phyloP scores from a whole-genome alignment of 1,140 invertebrate genomes.

The Anoplophora glabripennis region DNA sequence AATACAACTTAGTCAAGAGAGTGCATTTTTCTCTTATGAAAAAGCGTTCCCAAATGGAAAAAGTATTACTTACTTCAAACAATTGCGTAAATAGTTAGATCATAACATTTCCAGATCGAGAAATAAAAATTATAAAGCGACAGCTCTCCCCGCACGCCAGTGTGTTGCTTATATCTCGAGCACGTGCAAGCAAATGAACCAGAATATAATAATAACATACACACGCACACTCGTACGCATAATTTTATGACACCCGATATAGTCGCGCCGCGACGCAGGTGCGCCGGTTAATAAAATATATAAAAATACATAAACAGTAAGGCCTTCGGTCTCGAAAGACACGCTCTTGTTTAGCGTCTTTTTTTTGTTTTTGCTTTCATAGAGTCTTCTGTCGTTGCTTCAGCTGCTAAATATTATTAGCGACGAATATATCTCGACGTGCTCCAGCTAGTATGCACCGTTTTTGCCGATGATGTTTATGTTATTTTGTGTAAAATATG shows the following conservation, averaged over 20 bases:
- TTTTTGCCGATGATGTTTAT: too few relatives aligned
- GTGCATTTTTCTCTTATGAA: too few relatives aligned
- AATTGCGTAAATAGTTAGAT: too few relatives aligned
- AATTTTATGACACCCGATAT: slow-evolving; percentile 11
- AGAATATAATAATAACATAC: not conserved
- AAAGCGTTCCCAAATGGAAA: too few relatives aligned
- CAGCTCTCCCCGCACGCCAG: not conserved
- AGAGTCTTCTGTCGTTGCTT: not conserved
- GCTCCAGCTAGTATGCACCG: not conserved
- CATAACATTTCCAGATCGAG: too few relatives aligned
- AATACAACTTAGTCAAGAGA: too few relatives aligned
- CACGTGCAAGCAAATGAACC: slow-evolving; percentile 2
- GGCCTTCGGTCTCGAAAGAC: too few relatives aligned
- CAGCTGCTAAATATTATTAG: not conserved
- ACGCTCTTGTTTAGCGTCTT: too few relatives aligned
- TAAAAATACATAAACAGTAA: not conserved
- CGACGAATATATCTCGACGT: not conserved
- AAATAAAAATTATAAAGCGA: too few relatives aligned
- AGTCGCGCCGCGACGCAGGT: slow-evolving; percentile 1
- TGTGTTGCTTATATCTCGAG: not conserved
- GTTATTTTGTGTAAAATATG: too few relatives aligned
- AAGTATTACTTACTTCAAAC: too few relatives aligned
- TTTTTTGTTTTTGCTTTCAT: too few relatives aligned
- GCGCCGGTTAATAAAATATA: slow-evolving; percentile 2
- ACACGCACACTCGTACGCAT: not conserved